Evolutionary conservation across 2,888 invertebrate genomes (phyloP), one percentile per base, ranked within the genome.

Genomic region (Taenaris catops): DNA sequence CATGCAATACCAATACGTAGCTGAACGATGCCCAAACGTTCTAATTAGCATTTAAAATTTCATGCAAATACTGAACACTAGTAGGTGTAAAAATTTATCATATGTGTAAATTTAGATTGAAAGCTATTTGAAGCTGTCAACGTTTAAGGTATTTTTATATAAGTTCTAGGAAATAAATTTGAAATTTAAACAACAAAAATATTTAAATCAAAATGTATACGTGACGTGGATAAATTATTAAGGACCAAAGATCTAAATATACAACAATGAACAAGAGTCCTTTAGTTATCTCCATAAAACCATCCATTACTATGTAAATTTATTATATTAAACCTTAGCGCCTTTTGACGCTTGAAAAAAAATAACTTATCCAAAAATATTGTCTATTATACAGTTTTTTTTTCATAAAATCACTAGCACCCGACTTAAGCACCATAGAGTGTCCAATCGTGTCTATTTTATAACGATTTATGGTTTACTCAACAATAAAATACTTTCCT

Each of bases 401-500:
- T 14, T 14, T 14, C 4, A 14, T 14, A 14, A 14, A 14, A 14
- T n/a, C n/a, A n/a, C 14, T 14, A 41, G 59, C 66, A 63, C 62
- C 64, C 63, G 57, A 55, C 48, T 58, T 54, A 49, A 48, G 49
- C 45, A 48, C 67, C 62, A 75, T 80, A 76, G 70, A 76, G 55
- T 56, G 63, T 64, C 62, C 57, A 55, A 69, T 61, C 63, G 60
- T 70, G 74, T 65, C 73, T 76, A 76, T 83, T 83, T 78, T 72
- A 70, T 66, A 63, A 80, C 69, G 78, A 86, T 86, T 84, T 86
- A 86, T 86, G 73, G 83, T 80, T 74, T 86, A 84, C 81, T 81
- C 67, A 75, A 83, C 83, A 81, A 84, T 79, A 74, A 78, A 73
- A 70, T 72, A 46, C 29, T n/a, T n/a, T n/a, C n/a, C n/a, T n/a